Conservation (phyloP, 2,797 vertebrate species). For the Catamblyrhynchus diadema region DNA sequence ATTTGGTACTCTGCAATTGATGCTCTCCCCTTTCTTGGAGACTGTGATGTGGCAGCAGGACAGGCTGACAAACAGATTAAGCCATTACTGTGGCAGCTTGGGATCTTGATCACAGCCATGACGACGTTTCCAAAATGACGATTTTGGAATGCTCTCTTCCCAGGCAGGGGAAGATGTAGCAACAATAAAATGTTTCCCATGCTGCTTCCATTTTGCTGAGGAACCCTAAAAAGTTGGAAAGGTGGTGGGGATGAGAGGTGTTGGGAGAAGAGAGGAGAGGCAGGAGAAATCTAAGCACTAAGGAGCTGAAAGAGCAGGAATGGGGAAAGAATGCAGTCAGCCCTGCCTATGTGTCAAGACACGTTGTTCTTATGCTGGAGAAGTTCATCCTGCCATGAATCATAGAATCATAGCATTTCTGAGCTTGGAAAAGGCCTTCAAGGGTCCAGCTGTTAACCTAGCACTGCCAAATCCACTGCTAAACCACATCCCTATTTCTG, state of each 20-base stretch:
- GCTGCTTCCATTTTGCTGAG: not conserved
- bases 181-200: not conserved
- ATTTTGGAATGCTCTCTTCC: not conserved
- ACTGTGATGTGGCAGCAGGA: not conserved
- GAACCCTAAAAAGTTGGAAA: not conserved
- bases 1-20: not conserved
- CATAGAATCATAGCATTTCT: not conserved
- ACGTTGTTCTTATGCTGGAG: not conserved
- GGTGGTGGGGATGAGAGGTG: accelerated
- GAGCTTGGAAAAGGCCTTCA: not conserved
- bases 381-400: not conserved
- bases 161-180: not conserved
- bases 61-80: not conserved
- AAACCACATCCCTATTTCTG: not conserved
- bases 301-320: not conserved
- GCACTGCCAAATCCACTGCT: not conserved
- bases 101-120: not conserved
- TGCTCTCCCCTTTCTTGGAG: not conserved
- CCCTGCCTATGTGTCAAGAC: not conserved
- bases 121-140: not conserved
- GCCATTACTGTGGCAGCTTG: not conserved
- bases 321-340: not conserved
- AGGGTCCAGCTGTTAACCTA: not conserved
- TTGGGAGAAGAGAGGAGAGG: not conserved
- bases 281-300: not conserved